Evolutionary conservation across 35 echinoderm and acorn worm species (phyloP), one percentile per base, ranked within the genome.

Genomic region (Stichopus chloronotus): DNA sequence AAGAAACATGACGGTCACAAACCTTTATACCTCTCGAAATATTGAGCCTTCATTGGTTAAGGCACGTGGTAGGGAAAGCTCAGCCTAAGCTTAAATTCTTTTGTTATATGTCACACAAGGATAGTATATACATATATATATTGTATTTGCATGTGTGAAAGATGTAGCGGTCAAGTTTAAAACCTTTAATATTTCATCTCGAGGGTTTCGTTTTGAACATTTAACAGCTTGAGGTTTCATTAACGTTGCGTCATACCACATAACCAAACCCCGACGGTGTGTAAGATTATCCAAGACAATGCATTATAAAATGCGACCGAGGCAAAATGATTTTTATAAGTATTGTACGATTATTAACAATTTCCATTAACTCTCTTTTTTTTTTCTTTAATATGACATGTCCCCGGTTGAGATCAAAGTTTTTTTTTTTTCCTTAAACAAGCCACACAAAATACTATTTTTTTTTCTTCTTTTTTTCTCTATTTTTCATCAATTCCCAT

Each of bases 31-130:
- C 82, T 43, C 54, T 85, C 57, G 56, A 58, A 23, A 85, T 58
- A 53, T 58, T 25, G 55, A 55, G 58, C 17, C 22, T 16, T 55
- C 55, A 85, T 72, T 72, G 58, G 53, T 3, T 19, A 85, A 58
- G 82, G 55, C 82, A 85, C 82, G 82, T 85, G 82, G 82, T 85
- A 85, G 82, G 82, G 55, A 85, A 85, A 25, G 82, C 19, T 53
- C 58, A 22, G 82, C 55, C 52, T 85, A 59, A 85, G 58, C 82
- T 58, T 58, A 72, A 58, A 19, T n/a, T 85, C 57, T 85, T 60
- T 85, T 85, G 82, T 85, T 85, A 23, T n/a, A 72, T n/a, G 19
- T 72, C 8, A 63, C 30, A 43, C 30, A 43, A 43, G 30, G 30
- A 43, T 43, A 43, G 3, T 43, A 43, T 3, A 43, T 43, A 43